Base-by-base conservation (phyloP, 2,888 invertebrate genomes). In the Synergus japonicus region DNA sequence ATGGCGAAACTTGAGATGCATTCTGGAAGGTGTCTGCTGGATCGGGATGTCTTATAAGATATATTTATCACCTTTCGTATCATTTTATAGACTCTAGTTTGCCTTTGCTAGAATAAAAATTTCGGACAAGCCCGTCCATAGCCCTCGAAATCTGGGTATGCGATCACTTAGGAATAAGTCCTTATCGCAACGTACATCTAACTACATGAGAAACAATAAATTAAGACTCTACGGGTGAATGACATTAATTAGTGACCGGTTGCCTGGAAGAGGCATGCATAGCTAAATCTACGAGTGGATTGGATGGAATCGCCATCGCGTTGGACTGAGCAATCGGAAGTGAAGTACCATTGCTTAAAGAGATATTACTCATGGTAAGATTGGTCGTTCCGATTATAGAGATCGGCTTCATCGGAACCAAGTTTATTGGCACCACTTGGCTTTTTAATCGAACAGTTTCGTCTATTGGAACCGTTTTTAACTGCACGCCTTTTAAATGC, bases 211-310 rank as follows among this genome's bases (percentile, higher is more conserved):
- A 85, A 83, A 86, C 84, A 90, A 91, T 91, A 91, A 91, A 91
- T 91, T 90, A 91, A 89, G 86, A 86, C 83, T 89, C 89, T 90
- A 90, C 85, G 79, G 82, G 79, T 82, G 86, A 86, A 83, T 87
- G 87, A 89, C 87, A 89, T 91, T 90, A 91, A 91, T 91, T 91
- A 81, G 88, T 88, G 82, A 91, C 85, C 80, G 91, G 89, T 84
- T 91, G 92, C 85, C 90, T 90, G 76, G 91, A 83, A 67, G 91
- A 87, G 85, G 89, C 86, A 83, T 91, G 91, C 82, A 91, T 90
- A 81, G 91, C 89, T 73, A 92, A 90, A 79, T 92, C 92, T 77
- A 89, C 89, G 78, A 91, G 88, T 69, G 90, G 89, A 85, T 89
- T 89, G 76, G 85, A 83, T 63, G 89, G 85, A 69, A 90, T 85